These are phyloP conservation scores for Diarsia brunnea DNA, from an alignment of 2,888 invertebrate species.

Conservation along the genomic window DNA sequence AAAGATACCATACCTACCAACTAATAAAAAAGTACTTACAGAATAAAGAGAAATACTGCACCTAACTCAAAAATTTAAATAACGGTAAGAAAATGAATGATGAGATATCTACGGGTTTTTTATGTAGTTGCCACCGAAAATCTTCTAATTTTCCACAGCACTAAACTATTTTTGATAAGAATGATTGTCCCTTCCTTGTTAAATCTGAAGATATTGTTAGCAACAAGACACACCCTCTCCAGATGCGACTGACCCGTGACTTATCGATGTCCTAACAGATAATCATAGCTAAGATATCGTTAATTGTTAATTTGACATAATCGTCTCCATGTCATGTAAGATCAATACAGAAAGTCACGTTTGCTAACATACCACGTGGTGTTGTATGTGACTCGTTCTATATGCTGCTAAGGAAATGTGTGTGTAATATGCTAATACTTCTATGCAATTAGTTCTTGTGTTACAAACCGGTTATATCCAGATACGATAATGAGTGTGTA, in stretches of 20 bases:
- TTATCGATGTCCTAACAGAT: neutral
- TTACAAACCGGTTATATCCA: constrained; percentile 39
- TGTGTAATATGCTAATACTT: constrained; percentile 12
- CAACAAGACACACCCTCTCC: constrained; percentile 2
- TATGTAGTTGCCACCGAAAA: neutral
- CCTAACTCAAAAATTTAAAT: neutral
- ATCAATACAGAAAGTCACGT: constrained; percentile 52
- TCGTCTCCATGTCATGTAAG: constrained; percentile 15
- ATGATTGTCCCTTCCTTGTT: neutral
- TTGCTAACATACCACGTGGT: constrained; percentile 28
- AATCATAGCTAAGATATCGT: neutral
- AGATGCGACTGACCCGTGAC: constrained; percentile 9
- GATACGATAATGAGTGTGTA: constrained; percentile 11
- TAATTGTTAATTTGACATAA: constrained; percentile 31
- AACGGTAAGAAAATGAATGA: neutral
- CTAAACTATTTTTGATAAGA: neutral
- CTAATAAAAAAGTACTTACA: neutral
- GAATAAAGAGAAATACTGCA: neutral
- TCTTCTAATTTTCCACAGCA: neutral
- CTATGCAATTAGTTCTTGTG: constrained; percentile 6
- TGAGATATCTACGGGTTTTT: neutral
- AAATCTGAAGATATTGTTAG: neutral
- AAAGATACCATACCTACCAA: neutral
- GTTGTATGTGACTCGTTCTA: neutral
- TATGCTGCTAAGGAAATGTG: neutral